A percentile compares a stretch with the other conserved stretches of the same genome.
Conservation (phyloP, 2,888 invertebrate species). For the Amiota minor region DNA sequence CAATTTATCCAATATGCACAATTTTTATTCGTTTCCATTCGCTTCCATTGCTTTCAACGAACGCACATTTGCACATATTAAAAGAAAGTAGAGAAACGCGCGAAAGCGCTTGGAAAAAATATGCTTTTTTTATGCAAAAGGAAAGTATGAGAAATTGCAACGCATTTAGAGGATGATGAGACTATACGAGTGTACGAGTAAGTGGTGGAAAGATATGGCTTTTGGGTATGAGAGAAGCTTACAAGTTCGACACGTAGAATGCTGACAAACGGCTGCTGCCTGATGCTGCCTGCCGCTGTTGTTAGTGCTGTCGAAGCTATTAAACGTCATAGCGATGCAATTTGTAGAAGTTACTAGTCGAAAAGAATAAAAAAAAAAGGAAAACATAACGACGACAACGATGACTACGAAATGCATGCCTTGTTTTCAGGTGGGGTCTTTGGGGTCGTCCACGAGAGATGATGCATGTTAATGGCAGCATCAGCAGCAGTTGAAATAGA, state of each 20-base stretch:
- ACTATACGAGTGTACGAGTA: neutral
- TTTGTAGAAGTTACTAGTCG: conserved; percentile 12
- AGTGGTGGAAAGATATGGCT: neutral
- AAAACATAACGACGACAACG: conserved; percentile 8
- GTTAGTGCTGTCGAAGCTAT: conserved; percentile 14
- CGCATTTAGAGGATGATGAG: neutral
- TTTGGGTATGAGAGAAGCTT: no score
- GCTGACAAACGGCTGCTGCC: neutral
- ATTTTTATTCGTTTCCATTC: neutral
- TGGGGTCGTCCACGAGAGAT: neutral
- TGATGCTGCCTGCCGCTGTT: conserved; percentile 1
- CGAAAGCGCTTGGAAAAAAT: no score
- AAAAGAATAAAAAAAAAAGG: conserved; percentile 14
- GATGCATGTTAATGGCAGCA: conserved; percentile 32
- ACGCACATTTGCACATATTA: conserved; percentile 17
- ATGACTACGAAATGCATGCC: no score
- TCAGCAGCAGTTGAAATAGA: conserved; percentile 38
- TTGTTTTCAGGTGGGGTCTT: no score
- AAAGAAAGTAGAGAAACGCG: neutral
- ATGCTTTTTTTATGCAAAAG: no score
- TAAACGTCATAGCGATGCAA: conserved; percentile 19
- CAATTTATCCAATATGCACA: conserved; percentile 15
- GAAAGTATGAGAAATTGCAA: no score
- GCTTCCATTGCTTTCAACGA: neutral
- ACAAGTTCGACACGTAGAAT: neutral